Evolutionary conservation across 2,888 invertebrate species (phyloP).

Genomic region (Andrena haemorrhoa): DNA sequence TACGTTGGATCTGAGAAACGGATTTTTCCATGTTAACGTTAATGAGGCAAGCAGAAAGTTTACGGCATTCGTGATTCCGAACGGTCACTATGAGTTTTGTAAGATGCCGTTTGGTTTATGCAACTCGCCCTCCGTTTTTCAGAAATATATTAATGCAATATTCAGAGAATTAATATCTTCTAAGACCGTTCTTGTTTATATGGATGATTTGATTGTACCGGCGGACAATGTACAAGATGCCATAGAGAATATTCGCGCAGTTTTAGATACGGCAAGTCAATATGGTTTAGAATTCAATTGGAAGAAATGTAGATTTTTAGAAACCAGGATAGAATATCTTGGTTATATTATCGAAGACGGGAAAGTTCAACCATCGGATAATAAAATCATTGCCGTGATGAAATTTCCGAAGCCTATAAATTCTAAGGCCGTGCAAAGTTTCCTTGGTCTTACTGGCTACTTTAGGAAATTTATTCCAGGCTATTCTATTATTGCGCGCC

Average conservation of each 20-base stretch:
- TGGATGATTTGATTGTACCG: no score
- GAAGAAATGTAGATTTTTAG: conserved; percentile 5
- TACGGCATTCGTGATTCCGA: no score
- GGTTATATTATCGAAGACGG: background rate
- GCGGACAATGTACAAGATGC: background rate
- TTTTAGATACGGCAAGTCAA: background rate
- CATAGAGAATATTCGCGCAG: background rate
- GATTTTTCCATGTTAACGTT: no score
- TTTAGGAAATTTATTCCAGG: background rate
- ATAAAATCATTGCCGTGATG: background rate
- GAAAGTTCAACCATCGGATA: background rate
- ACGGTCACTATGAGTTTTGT: no score
- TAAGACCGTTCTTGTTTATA: conserved; percentile 2
- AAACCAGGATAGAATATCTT: background rate
- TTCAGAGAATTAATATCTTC: background rate
- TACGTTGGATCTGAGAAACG: no score
- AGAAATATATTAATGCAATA: background rate
- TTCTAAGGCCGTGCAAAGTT: background rate
- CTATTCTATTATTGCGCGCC: background rate
- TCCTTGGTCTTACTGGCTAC: background rate
- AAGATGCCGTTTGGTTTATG: background rate
- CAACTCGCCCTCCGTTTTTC: no score
- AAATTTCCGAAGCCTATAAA: conserved; percentile 6
- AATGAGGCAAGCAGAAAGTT: no score
- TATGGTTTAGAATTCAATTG: background rate